phyloP scores from a whole-genome alignment of 2,797 vertebrate species.

The Fratercula arctica region DNA sequence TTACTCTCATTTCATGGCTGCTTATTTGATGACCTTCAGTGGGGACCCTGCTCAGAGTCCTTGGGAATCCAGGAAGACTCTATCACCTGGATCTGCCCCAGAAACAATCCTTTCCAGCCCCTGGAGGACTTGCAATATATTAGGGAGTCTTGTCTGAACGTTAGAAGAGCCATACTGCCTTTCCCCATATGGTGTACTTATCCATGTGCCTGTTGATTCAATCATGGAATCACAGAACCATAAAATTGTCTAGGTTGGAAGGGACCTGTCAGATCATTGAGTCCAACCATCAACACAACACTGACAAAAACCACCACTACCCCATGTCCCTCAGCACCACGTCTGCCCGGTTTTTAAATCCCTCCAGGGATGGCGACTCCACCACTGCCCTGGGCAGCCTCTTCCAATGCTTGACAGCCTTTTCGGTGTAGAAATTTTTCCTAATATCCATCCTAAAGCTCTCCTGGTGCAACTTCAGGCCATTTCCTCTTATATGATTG shows the following conservation, averaged over 20 bases:
- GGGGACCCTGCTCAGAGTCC: neutral
- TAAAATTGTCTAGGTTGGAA: neutral
- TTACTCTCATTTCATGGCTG: neutral
- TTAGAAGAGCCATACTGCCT: neutral
- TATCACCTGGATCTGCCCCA: too few relatives aligned
- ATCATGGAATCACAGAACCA: neutral
- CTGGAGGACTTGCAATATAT: neutral
- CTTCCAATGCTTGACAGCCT: too few relatives aligned
- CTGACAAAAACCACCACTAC: neutral
- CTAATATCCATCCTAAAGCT: too few relatives aligned
- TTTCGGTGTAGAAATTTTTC: too few relatives aligned
- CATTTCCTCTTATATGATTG: neutral
- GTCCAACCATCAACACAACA: neutral
- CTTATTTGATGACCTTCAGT: neutral
- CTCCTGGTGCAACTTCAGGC: neutral
- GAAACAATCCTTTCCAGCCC: too few relatives aligned
- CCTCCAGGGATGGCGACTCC: too few relatives aligned
- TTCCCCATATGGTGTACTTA: rapidly evolving
- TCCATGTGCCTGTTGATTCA: neutral
- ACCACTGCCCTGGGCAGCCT: too few relatives aligned
- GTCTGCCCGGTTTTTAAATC: neutral
- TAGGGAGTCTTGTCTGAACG: neutral
- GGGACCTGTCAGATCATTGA: neutral
- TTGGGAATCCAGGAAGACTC: neutral
- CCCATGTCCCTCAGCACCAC: neutral